phyloP scores from a whole-genome alignment of 2,888 invertebrate species.

The Cephus pulcher region DNA sequence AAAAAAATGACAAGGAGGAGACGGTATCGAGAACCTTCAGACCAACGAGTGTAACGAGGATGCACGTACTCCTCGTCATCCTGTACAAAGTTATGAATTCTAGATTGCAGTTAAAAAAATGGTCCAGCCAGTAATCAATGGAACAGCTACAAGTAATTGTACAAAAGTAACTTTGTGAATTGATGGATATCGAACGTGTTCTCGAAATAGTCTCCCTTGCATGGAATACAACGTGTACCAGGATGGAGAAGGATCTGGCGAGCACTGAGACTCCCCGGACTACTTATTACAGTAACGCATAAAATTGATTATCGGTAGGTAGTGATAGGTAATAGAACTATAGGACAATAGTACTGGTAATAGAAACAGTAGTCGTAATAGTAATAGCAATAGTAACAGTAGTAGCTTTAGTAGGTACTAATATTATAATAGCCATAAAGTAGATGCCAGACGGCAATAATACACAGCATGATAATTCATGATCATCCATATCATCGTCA shows the following conservation, averaged over 20 bases:
- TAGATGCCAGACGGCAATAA: conserved; percentile 18
- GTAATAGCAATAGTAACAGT: neutral
- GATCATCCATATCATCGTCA: neutral
- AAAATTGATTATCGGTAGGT: neutral
- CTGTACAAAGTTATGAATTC: neutral
- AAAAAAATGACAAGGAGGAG: neutral
- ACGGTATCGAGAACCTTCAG: neutral
- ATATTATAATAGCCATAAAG: conserved; percentile 25
- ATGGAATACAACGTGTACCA: neutral
- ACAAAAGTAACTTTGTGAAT: neutral
- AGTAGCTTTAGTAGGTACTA: conserved; percentile 32
- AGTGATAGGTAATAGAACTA: neutral
- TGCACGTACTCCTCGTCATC: neutral
- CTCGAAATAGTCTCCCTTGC: neutral
- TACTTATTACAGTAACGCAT: neutral
- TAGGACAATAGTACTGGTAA: neutral
- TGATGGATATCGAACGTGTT: neutral
- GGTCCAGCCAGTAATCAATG: neutral
- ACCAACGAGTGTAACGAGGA: neutral
- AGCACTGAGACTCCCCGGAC: neutral
- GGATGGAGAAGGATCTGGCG: neutral
- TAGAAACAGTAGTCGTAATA: neutral
- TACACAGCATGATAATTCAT: neutral
- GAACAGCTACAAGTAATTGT: neutral
- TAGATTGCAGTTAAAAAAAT: neutral